Conservation (phyloP, 2,113 vertebrate genomes). For the Spermophilus dauricus region DNA sequence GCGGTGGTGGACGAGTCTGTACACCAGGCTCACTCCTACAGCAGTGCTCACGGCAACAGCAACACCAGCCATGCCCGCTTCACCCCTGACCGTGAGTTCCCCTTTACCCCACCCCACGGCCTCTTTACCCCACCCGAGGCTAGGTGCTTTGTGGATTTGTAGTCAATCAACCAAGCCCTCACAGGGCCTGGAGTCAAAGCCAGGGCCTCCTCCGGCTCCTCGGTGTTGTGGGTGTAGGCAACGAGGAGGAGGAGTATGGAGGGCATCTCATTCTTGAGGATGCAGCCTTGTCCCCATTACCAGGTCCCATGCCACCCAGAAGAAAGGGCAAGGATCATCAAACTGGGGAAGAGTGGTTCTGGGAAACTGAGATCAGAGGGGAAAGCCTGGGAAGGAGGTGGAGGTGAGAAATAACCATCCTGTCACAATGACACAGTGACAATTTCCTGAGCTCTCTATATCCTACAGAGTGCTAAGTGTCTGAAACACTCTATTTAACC, state of each 20-base stretch:
- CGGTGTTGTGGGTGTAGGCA: neutral
- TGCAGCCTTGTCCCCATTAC: neutral
- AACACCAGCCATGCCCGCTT: slow-evolving; percentile 59
- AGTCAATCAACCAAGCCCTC: neutral
- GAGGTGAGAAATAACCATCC: neutral
- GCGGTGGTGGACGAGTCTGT: slow-evolving; percentile 95
- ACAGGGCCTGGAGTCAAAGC: neutral
- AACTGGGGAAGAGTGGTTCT: neutral
- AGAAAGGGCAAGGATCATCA: neutral
- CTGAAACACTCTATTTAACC: neutral
- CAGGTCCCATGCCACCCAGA: neutral
- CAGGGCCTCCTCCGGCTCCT: neutral
- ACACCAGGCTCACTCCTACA: slow-evolving; percentile 90
- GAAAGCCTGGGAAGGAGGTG: neutral
- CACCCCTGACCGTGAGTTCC: slow-evolving; percentile 66
- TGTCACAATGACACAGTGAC: accelerated
- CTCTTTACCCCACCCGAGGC: neutral
- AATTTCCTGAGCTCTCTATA: neutral
- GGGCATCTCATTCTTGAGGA: neutral
- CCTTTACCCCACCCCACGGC: neutral
- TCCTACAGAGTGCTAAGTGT: neutral
- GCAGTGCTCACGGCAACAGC: neutral
- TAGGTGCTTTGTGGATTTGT: neutral
- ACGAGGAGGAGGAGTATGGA: neutral
- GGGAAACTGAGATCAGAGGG: neutral